These are phyloP conservation scores for Gymnopithys bicolor DNA, from an alignment of 2,797 vertebrate species.

Conservation along the genomic window DNA sequence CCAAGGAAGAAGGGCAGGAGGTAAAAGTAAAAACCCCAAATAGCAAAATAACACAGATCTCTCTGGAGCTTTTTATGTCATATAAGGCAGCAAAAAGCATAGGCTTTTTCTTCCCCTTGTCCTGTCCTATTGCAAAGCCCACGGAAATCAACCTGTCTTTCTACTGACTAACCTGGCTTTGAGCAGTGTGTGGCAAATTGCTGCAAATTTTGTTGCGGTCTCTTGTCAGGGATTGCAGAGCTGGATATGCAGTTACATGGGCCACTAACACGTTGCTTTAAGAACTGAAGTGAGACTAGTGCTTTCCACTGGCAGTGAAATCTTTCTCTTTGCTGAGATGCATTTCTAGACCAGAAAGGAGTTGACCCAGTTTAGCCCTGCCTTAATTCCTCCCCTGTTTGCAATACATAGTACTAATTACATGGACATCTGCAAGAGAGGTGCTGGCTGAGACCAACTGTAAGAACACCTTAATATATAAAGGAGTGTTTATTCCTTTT, in stretches of 20 bases:
- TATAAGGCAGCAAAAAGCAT: not conserved
- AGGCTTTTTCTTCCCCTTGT: not conserved
- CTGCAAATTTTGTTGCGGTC: not conserved
- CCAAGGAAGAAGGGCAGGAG: not conserved
- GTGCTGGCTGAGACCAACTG: not conserved
- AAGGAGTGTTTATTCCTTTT: not conserved
- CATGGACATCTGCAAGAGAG: not conserved
- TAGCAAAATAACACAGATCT: not conserved
- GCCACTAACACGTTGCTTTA: not conserved
- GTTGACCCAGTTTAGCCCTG: not conserved
- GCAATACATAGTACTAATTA: not conserved
- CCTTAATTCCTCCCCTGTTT: not conserved
- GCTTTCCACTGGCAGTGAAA: not conserved
- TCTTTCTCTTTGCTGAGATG: not conserved
- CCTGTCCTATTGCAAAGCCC: not conserved
- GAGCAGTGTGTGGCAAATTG: not conserved
- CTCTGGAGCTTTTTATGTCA: not conserved
- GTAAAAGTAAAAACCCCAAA: not conserved
- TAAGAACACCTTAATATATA: not conserved
- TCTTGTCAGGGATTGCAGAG: not conserved
- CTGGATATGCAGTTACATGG: not conserved
- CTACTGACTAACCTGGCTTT: not conserved
- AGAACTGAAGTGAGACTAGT: not conserved
- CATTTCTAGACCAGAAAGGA: not conserved
- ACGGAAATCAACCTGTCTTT: not conserved